phyloP scores from a whole-genome alignment of 2,888 invertebrate genomes.

The Andrena bicolor region DNA sequence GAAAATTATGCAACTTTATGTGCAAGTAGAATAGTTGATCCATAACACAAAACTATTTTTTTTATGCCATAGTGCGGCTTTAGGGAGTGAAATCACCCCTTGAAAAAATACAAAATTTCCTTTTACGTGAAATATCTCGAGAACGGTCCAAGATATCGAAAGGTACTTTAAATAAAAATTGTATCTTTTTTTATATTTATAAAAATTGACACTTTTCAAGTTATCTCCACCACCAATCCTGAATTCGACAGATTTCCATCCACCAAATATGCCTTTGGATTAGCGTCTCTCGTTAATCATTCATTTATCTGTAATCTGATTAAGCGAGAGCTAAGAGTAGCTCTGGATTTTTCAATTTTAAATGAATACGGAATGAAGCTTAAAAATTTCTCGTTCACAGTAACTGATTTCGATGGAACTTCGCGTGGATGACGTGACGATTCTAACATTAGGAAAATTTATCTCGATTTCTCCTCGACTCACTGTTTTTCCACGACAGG shows the following conservation, averaged over 20 bases:
- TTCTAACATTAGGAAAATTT: constrained; percentile 17
- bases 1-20: too few species aligned
- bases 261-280: background rate
- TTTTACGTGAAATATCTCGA: too few species aligned
- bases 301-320: constrained; percentile 22
- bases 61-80: too few species aligned
- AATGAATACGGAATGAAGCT: background rate
- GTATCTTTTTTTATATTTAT: too few species aligned
- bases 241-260: background rate
- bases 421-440: background rate
- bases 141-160: too few species aligned
- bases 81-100: too few species aligned
- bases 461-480: constrained; percentile 1
- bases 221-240: background rate
- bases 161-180: too few species aligned
- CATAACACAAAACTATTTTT: too few species aligned
- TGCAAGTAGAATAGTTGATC: too few species aligned
- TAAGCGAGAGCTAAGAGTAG: background rate
- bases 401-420: background rate
- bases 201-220: too few species aligned
- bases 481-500: constrained; percentile 23
- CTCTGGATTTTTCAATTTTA: constrained; percentile 21
- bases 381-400: background rate
- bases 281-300: constrained; percentile 4
- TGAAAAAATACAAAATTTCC: too few species aligned